Evolutionary conservation across 35 echinoderm and acorn worm genomes (phyloP).

Genomic region (Lytechinus pictus): DNA sequence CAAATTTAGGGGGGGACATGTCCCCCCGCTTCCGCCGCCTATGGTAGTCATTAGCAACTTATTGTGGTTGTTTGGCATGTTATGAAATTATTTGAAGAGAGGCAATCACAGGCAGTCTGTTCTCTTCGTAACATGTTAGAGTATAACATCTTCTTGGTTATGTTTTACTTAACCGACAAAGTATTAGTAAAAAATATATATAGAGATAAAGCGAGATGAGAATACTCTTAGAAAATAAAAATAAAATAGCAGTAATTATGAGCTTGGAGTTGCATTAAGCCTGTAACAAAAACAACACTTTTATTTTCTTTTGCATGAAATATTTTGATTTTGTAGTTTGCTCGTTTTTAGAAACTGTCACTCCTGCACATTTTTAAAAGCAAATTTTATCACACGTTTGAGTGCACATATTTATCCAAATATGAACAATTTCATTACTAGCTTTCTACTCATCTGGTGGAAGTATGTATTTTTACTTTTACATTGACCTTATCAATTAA

Average conservation of each 20-base stretch:
- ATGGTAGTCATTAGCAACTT: neutral
- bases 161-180: too few relatives aligned
- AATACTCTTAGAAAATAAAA: neutral
- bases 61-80: neutral
- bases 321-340: neutral
- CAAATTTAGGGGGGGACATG: too few relatives aligned
- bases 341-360: neutral
- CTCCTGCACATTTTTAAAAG: neutral
- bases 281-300: neutral
- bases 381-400: neutral
- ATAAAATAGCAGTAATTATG: neutral
- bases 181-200: too few relatives aligned
- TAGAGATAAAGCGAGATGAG: neutral
- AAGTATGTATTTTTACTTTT: neutral
- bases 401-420: too few relatives aligned
- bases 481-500: neutral
- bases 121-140: neutral
- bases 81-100: neutral
- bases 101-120: neutral
- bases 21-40: too few relatives aligned
- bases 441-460: neutral
- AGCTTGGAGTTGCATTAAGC: neutral
- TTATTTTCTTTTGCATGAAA: slow-evolving; percentile 4
- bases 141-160: neutral
- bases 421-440: neutral